Evolutionary conservation across 2,113 vertebrate genomes (phyloP).

Genomic region (Cyprinodon brontotheroides): DNA sequence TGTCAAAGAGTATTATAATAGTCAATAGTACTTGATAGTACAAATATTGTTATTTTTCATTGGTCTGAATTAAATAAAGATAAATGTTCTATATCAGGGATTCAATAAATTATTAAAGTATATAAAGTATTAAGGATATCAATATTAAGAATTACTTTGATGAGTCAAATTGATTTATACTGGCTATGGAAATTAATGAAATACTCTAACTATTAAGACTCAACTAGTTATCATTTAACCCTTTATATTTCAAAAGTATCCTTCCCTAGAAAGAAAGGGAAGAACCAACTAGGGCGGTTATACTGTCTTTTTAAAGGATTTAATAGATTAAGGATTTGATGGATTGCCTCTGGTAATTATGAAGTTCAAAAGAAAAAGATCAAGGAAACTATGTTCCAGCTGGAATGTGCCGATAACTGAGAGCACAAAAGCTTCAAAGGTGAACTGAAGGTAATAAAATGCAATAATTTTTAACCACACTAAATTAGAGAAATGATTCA

Average conservation of each 20-base stretch:
- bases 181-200: not conserved
- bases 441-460: constrained; percentile 7
- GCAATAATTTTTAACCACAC: constrained; percentile 14
- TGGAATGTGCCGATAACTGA: constrained; percentile 20
- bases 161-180: not conserved
- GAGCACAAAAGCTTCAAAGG: constrained; percentile 28
- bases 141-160: not conserved
- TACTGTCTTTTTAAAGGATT: not conserved
- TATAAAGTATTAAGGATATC: not conserved
- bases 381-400: constrained; percentile 22
- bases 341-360: constrained; percentile 42
- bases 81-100: not conserved
- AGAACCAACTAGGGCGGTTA: not conserved
- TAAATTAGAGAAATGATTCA: constrained; percentile 4
- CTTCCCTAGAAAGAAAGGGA: not conserved
- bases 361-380: constrained; percentile 31
- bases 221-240: not conserved
- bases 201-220: not conserved
- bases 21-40: not conserved
- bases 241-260: not conserved
- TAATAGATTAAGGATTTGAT: constrained; percentile 22
- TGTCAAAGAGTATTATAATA: not conserved
- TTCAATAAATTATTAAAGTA: not conserved
- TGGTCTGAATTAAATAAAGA: too few relatives aligned
- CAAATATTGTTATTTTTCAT: too few relatives aligned